These are phyloP conservation scores for Lepidurus packardi DNA, from an alignment of 1,140 invertebrate species.

Conservation along the genomic window DNA sequence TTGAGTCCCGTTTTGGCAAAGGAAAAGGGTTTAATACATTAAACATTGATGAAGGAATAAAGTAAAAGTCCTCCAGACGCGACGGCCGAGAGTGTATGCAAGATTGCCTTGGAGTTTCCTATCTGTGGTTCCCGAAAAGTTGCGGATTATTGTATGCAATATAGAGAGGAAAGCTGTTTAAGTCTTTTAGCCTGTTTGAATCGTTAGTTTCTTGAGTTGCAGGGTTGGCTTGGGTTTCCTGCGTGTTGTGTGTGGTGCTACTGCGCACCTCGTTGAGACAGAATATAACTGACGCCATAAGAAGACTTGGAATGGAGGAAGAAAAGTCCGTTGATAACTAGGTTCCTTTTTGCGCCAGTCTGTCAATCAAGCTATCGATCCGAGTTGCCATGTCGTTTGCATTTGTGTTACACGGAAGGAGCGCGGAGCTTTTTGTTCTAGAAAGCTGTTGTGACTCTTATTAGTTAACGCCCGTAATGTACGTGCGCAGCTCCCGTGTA, in stretches of 20 bases:
- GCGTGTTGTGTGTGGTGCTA: conserved; percentile 8
- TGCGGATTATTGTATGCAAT: not conserved
- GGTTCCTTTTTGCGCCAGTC: conserved; percentile 12
- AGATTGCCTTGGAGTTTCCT: not conserved
- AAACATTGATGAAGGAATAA: conserved; percentile 6
- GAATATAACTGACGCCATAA: not conserved
- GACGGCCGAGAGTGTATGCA: conserved; percentile 9
- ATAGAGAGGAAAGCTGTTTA: not conserved
- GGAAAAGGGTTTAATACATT: not conserved
- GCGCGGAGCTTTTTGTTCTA: not conserved
- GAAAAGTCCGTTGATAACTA: conserved; percentile 21
- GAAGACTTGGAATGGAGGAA: not conserved
- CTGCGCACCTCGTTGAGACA: not conserved
- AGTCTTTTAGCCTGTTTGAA: not conserved
- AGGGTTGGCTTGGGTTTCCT: not conserved
- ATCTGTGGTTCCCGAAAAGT: not conserved
- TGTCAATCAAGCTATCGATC: conserved; percentile 19
- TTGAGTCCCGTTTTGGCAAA: not conserved
- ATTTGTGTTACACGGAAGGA: not conserved
- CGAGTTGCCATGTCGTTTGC: conserved; percentile 4
- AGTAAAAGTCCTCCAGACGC: not conserved
- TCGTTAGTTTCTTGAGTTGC: not conserved
- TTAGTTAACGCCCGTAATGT: not conserved
- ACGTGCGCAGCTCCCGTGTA: not conserved
- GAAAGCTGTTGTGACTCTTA: not conserved